Percentiles rank a stretch among this genome's conserved stretches.
These are phyloP conservation scores for Alligator mississippiensis DNA, from an alignment of 2,113 vertebrate genomes.

Conservation along the genomic window DNA sequence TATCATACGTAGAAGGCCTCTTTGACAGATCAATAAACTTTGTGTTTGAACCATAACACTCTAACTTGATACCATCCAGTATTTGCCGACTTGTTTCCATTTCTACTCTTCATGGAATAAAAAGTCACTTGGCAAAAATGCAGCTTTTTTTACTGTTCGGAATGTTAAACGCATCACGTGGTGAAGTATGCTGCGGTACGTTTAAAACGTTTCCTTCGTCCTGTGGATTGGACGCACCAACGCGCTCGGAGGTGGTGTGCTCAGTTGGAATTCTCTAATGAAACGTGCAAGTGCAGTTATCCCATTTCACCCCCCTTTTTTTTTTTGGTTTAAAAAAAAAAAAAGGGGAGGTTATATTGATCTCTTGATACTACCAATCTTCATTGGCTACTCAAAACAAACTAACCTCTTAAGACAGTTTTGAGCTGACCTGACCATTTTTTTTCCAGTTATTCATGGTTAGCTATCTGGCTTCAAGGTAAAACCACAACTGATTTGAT, in stretches of 20 bases:
- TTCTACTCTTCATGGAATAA: neutral
- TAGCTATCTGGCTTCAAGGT: neutral
- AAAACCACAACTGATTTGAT: neutral
- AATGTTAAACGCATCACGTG: neutral
- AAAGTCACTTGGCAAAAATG: neutral
- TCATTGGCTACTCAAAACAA: neutral
- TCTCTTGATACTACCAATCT: neutral
- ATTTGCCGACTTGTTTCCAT: neutral
- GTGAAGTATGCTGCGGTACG: neutral
- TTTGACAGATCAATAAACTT: slow-evolving; percentile 64
- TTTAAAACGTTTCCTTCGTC: accelerated
- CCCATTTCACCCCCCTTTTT: neutral
- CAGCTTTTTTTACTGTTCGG: neutral
- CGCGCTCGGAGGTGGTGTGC: neutral
- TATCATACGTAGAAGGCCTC: slow-evolving; percentile 67
- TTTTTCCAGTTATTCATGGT: neutral
- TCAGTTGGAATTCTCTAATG: neutral
- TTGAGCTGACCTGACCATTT: neutral
- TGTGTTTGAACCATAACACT: neutral
- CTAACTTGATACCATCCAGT: neutral
- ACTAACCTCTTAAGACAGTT: neutral
- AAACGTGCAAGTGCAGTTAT: neutral
- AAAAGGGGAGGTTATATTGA: neutral
- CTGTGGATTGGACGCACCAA: neutral
- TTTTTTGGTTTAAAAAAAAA: neutral